phyloP scores from a whole-genome alignment of 2,888 invertebrate genomes.

The Cheilosia variabilis region DNA sequence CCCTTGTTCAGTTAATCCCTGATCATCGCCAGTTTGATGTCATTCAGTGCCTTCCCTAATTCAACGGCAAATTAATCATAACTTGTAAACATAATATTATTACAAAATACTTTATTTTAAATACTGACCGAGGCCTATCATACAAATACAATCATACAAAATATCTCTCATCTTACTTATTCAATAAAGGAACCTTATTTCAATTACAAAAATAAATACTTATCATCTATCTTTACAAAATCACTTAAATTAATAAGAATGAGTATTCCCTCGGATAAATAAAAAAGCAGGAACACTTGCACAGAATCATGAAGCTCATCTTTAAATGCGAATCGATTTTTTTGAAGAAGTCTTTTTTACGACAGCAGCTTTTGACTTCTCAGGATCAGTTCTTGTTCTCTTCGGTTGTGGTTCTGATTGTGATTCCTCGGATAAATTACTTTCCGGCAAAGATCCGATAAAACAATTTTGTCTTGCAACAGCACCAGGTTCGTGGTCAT shows the following conservation, averaged over 20 bases:
- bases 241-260: too few species aligned
- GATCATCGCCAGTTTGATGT: too few species aligned
- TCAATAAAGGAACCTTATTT: neutral
- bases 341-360: conserved; percentile 10
- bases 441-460: conserved; percentile 77
- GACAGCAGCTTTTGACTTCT: neutral
- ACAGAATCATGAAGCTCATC: neutral
- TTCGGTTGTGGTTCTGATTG: neutral
- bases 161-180: too few species aligned
- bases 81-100: too few species aligned
- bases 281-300: neutral
- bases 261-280: too few species aligned
- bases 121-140: too few species aligned
- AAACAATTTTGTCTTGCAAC: conserved; percentile 82
- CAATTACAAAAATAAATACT: neutral
- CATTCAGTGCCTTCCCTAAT: too few species aligned
- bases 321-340: conserved; percentile 10
- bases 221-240: neutral
- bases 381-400: conserved; percentile 8
- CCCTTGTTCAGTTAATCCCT: too few species aligned
- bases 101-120: too few species aligned
- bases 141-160: too few species aligned
- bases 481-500: conserved; percentile 74
- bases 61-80: too few species aligned
- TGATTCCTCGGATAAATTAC: neutral